Percentiles rank a stretch among this genome's conserved stretches.
phyloP scores from a whole-genome alignment of 2,888 invertebrate species.

The Schrankia costaestrigalis region DNA sequence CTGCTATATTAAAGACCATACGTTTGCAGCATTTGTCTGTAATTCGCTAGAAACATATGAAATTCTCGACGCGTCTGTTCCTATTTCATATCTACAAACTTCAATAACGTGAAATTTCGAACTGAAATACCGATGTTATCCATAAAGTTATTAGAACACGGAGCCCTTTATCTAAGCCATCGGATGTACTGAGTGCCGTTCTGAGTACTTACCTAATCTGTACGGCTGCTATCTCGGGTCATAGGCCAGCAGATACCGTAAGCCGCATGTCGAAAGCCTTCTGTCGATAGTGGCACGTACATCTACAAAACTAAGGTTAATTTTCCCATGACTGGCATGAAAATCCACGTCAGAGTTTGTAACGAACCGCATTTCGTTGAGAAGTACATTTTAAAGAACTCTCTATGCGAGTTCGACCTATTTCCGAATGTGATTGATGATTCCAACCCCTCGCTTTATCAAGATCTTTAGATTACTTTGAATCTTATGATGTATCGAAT shows the following conservation, averaged over 20 bases:
- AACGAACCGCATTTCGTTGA: constrained; percentile 44
- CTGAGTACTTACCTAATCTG: constrained; percentile 56
- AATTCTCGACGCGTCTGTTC: too few relatives aligned
- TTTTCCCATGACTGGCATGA: constrained; percentile 32
- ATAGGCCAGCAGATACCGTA: constrained; percentile 69
- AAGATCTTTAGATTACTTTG: constrained; percentile 30
- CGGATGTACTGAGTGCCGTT: constrained; percentile 48
- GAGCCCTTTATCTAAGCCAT: constrained; percentile 53
- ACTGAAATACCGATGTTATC: constrained; percentile 43
- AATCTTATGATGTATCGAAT: constrained; percentile 17
- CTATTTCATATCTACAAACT: constrained; percentile 17
- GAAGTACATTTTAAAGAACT: constrained; percentile 44
- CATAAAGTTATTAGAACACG: constrained; percentile 48
- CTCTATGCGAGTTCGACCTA: constrained; percentile 52
- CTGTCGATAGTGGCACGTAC: constrained; percentile 39
- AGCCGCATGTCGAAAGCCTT: constrained; percentile 31
- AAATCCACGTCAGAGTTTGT: constrained; percentile 24
- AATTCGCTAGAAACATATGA: too few relatives aligned
- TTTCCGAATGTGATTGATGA: constrained; percentile 58
- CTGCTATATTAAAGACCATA: constrained; percentile 26
- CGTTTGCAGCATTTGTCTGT: constrained; percentile 10
- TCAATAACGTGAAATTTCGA: constrained; percentile 27
- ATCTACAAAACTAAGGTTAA: constrained; percentile 38
- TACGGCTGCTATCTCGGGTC: constrained; percentile 60
- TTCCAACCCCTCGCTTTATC: constrained; percentile 46